phyloP scores from a whole-genome alignment of 1,140 invertebrate species.

The Apis laboriosa region DNA sequence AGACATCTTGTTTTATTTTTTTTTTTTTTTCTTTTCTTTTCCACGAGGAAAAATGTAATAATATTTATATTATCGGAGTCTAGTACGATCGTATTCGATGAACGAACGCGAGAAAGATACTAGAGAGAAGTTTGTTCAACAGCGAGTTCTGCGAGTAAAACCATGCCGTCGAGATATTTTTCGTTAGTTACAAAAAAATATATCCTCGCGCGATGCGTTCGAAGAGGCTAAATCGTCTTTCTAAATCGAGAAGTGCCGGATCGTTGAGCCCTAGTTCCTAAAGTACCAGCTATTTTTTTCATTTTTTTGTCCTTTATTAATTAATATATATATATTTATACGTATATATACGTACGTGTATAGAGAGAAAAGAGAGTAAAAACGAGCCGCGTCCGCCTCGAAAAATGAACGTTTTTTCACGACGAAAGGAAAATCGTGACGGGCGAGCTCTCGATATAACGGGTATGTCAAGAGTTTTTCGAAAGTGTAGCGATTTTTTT shows the following conservation, averaged over 20 bases:
- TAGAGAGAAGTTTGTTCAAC: neutral
- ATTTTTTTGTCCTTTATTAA: slow-evolving; percentile 24
- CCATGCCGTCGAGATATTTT: slow-evolving; percentile 20
- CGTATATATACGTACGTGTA: neutral
- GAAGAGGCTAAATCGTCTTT: slow-evolving; percentile 16
- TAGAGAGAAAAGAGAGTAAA: slow-evolving; percentile 11
- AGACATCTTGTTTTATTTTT: no score
- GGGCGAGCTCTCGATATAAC: neutral
- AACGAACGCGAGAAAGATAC: slow-evolving; percentile 1
- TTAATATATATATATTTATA: neutral
- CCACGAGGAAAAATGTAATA: neutral
- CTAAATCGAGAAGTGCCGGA: slow-evolving; percentile 35
- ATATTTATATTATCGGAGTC: neutral
- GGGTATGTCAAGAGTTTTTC: neutral
- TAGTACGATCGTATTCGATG: neutral
- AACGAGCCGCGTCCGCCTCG: neutral
- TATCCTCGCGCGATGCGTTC: slow-evolving; percentile 33
- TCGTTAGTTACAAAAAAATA: slow-evolving; percentile 33
- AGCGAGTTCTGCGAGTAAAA: slow-evolving; percentile 45
- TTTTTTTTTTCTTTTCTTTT: neutral
- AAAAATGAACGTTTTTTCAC: neutral
- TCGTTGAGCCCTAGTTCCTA: slow-evolving; percentile 42
- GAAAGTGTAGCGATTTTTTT: neutral
- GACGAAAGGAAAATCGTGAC: neutral
- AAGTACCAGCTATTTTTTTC: slow-evolving; percentile 27